These are phyloP conservation scores for Pao palembangensis DNA, from an alignment of 2,113 vertebrate species.

Conservation along the genomic window DNA sequence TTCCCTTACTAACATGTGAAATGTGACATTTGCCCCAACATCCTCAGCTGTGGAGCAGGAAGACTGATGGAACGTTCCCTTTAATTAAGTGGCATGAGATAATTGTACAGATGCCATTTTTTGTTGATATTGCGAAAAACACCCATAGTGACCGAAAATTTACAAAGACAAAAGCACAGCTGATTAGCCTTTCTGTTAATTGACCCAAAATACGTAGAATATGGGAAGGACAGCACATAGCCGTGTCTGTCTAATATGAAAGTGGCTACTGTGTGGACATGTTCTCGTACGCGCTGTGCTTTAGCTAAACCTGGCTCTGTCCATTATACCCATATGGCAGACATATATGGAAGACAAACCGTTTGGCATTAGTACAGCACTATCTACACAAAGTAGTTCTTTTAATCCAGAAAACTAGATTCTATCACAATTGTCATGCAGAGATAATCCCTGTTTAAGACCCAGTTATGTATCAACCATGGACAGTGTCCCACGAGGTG, in stretches of 20 bases:
- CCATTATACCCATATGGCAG: not conserved
- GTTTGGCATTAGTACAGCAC: constrained; percentile 20
- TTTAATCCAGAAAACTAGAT: not conserved
- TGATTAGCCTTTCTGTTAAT: too few relatives aligned
- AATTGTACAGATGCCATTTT: not conserved
- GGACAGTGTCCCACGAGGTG: too few relatives aligned
- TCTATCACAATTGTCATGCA: constrained; percentile 21
- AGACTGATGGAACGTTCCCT: constrained; percentile 33
- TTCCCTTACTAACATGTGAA: constrained; percentile 27
- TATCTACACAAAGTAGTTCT: constrained; percentile 22
- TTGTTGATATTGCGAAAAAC: too few relatives aligned
- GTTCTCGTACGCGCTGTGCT: too few relatives aligned
- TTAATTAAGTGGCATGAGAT: constrained; percentile 22
- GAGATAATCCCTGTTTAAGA: constrained; percentile 24
- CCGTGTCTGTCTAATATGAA: too few relatives aligned
- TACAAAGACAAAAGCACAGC: too few relatives aligned
- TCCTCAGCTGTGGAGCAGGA: not conserved
- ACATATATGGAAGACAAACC: constrained; percentile 39
- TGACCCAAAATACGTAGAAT: too few relatives aligned
- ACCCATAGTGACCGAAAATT: too few relatives aligned
- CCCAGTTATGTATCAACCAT: constrained; percentile 6
- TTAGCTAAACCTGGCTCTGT: too few relatives aligned
- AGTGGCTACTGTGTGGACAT: too few relatives aligned
- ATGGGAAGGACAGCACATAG: too few relatives aligned
- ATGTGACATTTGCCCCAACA: not conserved